Evolutionary conservation across 2,113 vertebrate species (phyloP).

Genomic region (Oreochromis niloticus): DNA sequence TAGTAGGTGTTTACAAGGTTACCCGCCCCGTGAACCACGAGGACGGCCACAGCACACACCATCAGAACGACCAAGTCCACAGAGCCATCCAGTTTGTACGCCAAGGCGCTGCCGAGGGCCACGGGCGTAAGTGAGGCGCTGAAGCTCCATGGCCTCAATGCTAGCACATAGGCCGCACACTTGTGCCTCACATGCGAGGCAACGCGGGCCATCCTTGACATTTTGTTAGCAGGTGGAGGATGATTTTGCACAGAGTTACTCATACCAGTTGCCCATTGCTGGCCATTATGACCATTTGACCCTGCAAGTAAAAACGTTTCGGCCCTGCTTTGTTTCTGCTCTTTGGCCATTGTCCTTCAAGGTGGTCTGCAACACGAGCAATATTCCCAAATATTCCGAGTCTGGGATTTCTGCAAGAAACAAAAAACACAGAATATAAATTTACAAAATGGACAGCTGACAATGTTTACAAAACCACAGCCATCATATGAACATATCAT

Average conservation of each 20-base stretch:
- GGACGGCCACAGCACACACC: conserved; percentile 86
- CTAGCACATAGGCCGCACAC: conserved; percentile 90
- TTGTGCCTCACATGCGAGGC: conserved; percentile 75
- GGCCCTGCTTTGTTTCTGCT: conserved; percentile 40
- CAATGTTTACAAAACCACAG: neutral
- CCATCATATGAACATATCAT: neutral
- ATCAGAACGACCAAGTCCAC: conserved; percentile 82
- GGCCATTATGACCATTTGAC: conserved; percentile 67
- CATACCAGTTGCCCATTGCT: conserved; percentile 41
- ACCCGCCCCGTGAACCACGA: conserved; percentile 92
- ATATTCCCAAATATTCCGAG: neutral
- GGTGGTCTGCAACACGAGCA: neutral
- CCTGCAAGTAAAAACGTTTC: conserved; percentile 61
- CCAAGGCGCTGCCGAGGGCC: conserved; percentile 89
- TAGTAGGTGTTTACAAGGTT: conserved; percentile 98
- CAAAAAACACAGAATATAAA: neutral
- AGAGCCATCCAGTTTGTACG: conserved; percentile 84
- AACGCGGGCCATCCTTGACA: conserved; percentile 56
- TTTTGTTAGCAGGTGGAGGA: neutral
- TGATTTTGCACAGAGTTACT: conserved; percentile 4
- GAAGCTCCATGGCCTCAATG: conserved; percentile 95
- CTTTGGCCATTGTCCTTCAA: conserved; percentile 56
- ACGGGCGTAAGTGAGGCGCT: conserved; percentile 92
- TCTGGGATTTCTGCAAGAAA: conserved; percentile 10
- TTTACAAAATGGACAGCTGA: neutral